phyloP scores from a whole-genome alignment of 2,888 invertebrate species.

The Apamea epomidion region DNA sequence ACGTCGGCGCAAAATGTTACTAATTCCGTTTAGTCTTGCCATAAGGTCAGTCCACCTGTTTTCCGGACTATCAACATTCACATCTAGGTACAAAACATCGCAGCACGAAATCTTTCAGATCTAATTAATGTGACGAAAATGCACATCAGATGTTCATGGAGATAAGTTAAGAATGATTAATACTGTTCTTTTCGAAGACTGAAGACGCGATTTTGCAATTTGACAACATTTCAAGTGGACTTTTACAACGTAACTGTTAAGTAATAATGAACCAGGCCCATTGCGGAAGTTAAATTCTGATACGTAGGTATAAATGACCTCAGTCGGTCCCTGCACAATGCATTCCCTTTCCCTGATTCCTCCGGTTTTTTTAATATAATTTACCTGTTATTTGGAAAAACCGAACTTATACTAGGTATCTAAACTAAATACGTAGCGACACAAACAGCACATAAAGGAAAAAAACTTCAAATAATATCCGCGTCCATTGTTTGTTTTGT shows the following conservation, averaged over 20 bases:
- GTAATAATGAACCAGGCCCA: background rate
- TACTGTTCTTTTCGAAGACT: background rate
- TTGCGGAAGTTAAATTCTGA: background rate
- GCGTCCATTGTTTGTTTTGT: slow-evolving; percentile 22
- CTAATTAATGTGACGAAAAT: background rate
- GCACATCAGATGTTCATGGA: background rate
- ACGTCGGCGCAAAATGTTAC: background rate
- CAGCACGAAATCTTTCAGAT: background rate
- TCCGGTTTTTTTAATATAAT: slow-evolving; percentile 7
- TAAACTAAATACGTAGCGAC: slow-evolving; percentile 3
- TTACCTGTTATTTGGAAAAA: slow-evolving; percentile 38
- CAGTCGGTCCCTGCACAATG: background rate
- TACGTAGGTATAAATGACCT: background rate
- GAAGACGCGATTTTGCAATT: background rate
- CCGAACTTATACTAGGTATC: slow-evolving; percentile 9
- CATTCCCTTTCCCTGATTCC: slow-evolving; percentile 35
- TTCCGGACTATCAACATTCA: background rate
- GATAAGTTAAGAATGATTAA: background rate
- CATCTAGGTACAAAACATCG: background rate
- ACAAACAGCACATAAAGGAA: slow-evolving; percentile 11
- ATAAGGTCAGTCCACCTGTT: background rate
- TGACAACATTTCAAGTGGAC: background rate
- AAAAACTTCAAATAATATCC: slow-evolving; percentile 21
- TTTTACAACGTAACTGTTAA: background rate
- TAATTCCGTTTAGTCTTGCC: background rate